phyloP scores from a whole-genome alignment of 2,797 vertebrate species.

The Discoglossus pictus region DNA sequence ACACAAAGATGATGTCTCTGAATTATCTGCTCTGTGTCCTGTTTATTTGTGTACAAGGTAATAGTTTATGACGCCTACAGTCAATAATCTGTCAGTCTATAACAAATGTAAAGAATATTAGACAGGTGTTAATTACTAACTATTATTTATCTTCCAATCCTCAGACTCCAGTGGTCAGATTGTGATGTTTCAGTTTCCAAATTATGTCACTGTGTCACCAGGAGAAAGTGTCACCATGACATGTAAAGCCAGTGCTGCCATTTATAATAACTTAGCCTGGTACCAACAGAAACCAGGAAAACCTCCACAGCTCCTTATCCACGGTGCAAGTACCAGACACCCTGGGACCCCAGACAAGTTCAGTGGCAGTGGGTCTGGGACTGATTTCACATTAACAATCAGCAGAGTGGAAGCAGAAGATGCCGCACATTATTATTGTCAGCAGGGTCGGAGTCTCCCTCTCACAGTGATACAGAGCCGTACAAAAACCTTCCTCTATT shows the following conservation, averaged over 20 bases:
- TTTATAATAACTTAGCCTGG: not conserved
- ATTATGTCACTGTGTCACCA: not conserved
- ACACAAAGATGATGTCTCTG: too few species aligned
- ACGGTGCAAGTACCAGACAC: not conserved
- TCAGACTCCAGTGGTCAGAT: conserved; percentile 10
- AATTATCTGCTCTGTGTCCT: too few species aligned
- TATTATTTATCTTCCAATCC: not conserved
- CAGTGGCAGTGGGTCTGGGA: conserved; percentile 11
- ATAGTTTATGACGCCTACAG: too few species aligned
- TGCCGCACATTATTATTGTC: conserved; percentile 5
- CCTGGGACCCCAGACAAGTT: not conserved
- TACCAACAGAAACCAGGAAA: conserved; percentile 28
- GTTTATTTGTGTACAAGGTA: too few species aligned
- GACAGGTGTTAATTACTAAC: too few species aligned
- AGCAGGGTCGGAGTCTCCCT: accelerated
- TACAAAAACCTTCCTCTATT: too few species aligned
- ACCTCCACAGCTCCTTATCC: conserved; percentile 14
- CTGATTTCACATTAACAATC: conserved; percentile 10
- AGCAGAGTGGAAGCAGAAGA: not conserved
- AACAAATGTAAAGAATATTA: too few species aligned
- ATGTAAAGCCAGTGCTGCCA: not conserved
- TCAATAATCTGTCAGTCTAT: too few species aligned
- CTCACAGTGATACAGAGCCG: too few species aligned
- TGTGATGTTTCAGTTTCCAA: conserved; percentile 20
- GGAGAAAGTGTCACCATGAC: conserved; percentile 31